phyloP scores from a whole-genome alignment of 2,113 vertebrate genomes.

The Helogale parvula region DNA sequence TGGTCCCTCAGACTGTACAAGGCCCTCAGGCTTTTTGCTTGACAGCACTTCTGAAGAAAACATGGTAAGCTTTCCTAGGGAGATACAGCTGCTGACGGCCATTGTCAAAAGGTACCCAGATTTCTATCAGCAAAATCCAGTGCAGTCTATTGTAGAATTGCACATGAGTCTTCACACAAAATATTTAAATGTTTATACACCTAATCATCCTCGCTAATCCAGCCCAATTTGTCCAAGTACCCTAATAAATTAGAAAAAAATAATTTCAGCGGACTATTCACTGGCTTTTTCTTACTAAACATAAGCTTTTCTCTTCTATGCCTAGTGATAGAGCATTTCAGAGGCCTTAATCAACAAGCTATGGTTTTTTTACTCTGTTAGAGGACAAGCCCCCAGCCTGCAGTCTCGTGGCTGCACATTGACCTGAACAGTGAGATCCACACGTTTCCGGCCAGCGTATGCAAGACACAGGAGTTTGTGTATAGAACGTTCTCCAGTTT shows the following conservation, averaged over 20 bases:
- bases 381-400: background rate
- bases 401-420: accelerated
- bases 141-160: background rate
- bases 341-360: background rate
- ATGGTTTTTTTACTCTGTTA: background rate
- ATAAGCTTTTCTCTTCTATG: background rate
- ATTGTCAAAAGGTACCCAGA: constrained; percentile 44
- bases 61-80: background rate
- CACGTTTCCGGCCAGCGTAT: background rate
- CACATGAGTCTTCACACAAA: background rate
- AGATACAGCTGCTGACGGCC: constrained; percentile 55
- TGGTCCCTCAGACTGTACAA: constrained; percentile 56
- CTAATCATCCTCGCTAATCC: background rate
- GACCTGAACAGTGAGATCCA: background rate
- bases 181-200: background rate
- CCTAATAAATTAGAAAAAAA: background rate
- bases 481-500: background rate
- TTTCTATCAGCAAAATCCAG: constrained; percentile 52
- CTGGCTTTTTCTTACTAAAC: background rate
- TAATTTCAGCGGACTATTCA: background rate
- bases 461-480: background rate
- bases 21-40: constrained; percentile 55
- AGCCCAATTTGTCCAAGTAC: background rate
- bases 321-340: background rate
- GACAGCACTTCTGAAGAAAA: constrained; percentile 77